A percentile compares a stretch with the other conserved stretches of the same genome.
phyloP scores from a whole-genome alignment of 2,113 vertebrate genomes.

The Isurus oxyrinchus region DNA sequence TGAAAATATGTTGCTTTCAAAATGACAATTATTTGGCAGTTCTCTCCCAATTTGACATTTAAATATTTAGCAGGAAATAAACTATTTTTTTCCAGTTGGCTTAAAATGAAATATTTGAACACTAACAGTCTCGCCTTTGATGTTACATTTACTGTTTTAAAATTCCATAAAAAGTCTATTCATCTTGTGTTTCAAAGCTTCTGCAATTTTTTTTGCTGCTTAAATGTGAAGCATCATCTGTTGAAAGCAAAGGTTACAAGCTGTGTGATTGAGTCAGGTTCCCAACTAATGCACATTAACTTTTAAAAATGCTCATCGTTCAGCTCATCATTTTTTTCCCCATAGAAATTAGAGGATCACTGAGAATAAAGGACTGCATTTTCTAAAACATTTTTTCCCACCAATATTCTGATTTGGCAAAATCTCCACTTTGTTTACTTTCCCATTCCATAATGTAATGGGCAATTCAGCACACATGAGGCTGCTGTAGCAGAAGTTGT shows the following conservation, averaged over 20 bases:
- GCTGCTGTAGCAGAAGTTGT: neutral
- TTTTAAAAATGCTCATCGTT: neutral
- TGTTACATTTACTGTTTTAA: neutral
- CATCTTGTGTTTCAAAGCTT: neutral
- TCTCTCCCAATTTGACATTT: neutral
- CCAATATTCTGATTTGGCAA: neutral
- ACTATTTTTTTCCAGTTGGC: neutral
- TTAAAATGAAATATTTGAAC: neutral
- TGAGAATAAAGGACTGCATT: neutral
- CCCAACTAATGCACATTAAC: neutral
- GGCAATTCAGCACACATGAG: neutral
- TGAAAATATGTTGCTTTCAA: slow-evolving; percentile 9
- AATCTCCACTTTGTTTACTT: neutral
- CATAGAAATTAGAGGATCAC: neutral
- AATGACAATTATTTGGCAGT: neutral
- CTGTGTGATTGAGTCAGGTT: neutral
- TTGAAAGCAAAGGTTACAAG: neutral
- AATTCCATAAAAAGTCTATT: neutral
- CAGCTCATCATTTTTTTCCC: neutral
- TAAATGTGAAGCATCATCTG: neutral
- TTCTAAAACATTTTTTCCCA: neutral
- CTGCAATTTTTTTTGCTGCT: neutral
- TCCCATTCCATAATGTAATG: neutral
- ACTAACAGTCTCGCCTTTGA: neutral
- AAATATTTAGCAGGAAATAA: neutral